Conservation (phyloP, 2,888 invertebrate species). For the Ennomos erosarius region DNA sequence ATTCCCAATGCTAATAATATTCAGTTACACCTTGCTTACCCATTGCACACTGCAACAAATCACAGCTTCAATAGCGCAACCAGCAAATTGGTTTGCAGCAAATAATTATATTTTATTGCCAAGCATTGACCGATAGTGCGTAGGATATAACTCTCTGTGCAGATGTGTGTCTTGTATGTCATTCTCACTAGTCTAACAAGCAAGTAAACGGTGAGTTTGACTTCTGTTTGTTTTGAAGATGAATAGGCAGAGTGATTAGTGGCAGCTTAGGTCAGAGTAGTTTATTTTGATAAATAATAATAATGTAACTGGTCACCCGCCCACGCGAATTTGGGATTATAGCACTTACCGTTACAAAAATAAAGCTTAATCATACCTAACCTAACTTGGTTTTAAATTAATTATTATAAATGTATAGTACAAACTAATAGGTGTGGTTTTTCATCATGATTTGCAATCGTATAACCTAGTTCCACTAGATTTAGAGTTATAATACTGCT, state of each 20-base stretch:
- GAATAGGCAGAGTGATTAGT: constrained; percentile 12
- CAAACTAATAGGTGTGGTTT: background rate
- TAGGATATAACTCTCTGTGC: constrained; percentile 66
- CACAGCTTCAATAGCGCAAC: constrained; percentile 66
- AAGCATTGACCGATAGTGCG: constrained; percentile 66
- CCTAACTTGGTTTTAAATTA: background rate
- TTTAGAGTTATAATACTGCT: no score
- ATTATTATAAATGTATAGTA: no score
- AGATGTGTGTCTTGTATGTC: constrained; percentile 45
- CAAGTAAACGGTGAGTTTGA: constrained; percentile 34
- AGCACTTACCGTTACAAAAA: constrained; percentile 15
- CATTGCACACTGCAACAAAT: constrained; percentile 56
- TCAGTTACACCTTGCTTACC: constrained; percentile 41
- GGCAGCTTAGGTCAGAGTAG: constrained; percentile 12
- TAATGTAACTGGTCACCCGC: constrained; percentile 13
- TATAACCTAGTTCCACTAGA: no score
- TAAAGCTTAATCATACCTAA: constrained; percentile 7
- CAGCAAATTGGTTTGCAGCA: constrained; percentile 77
- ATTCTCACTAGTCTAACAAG: constrained; percentile 67
- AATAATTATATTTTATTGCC: constrained; percentile 81
- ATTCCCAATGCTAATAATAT: constrained; percentile 39
- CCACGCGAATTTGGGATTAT: constrained; percentile 23
- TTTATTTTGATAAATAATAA: constrained; percentile 17
- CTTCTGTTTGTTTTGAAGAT: constrained; percentile 44
- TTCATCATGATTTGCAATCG: no score